A percentile compares a stretch with the other conserved stretches of the same genome.
Evolutionary conservation across 2,113 vertebrate species (phyloP).

Genomic region (Stictonetta naevosa): DNA sequence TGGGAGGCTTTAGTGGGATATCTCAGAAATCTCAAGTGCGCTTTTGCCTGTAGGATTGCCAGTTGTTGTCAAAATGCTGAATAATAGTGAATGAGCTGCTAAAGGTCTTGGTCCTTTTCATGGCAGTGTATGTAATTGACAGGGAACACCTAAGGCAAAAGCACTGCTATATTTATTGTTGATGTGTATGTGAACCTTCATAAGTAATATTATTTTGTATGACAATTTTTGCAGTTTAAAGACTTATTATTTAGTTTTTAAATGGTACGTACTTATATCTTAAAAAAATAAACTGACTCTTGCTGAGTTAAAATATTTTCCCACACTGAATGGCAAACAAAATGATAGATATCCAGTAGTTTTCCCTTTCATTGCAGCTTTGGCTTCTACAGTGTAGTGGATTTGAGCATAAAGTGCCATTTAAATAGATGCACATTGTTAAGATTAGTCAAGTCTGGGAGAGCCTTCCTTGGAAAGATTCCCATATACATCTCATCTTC

Average conservation of each 20-base stretch:
- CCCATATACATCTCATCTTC: not conserved
- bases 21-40: not conserved
- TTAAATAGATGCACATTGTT: not conserved
- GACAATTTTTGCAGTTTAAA: not conserved
- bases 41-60: not conserved
- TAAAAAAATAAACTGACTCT: not conserved
- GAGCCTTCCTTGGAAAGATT: not conserved
- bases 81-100: not conserved
- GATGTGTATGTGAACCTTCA: not conserved
- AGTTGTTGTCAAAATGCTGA: not conserved
- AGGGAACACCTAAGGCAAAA: not conserved
- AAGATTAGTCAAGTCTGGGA: not conserved
- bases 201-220: not conserved
- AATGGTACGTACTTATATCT: not conserved
- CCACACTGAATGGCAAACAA: not conserved
- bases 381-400: not conserved
- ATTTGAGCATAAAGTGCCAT: not conserved
- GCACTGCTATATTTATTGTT: not conserved
- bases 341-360: not conserved
- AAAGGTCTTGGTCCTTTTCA: not conserved
- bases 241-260: not conserved
- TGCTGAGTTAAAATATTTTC: not conserved
- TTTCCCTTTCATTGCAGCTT: not conserved
- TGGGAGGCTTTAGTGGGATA: not conserved
- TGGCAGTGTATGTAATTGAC: not conserved